phyloP scores from a whole-genome alignment of 1,140 invertebrate species.

The Ruditapes philippinarum region DNA sequence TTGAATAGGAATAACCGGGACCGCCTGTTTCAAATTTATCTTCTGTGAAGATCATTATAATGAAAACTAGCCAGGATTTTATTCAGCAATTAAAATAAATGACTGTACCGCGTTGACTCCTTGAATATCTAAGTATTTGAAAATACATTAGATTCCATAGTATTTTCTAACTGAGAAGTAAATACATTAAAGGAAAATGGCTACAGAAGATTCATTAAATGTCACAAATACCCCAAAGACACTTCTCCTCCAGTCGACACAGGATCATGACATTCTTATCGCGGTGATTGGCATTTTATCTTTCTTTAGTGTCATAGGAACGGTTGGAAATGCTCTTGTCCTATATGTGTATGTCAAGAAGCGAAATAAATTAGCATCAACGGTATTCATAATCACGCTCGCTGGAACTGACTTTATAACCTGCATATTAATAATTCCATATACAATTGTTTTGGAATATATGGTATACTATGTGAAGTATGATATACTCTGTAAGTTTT shows the following conservation, averaged over 20 bases:
- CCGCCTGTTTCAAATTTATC: no score
- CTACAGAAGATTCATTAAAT: background rate
- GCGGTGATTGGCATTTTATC: slow-evolving; percentile 79
- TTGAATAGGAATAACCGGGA: no score
- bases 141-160: no score
- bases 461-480: slow-evolving; percentile 75
- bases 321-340: slow-evolving; percentile 82
- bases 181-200: no score
- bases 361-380: slow-evolving; percentile 83
- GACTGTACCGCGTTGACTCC: no score
- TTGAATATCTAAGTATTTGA: no score
- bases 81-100: no score
- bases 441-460: slow-evolving; percentile 81
- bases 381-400: slow-evolving; percentile 84
- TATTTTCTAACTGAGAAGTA: no score
- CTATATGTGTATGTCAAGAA: slow-evolving; percentile 84
- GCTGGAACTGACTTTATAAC: slow-evolving; percentile 83
- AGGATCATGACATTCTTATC: slow-evolving; percentile 24
- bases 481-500: slow-evolving; percentile 84
- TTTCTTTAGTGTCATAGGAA: slow-evolving; percentile 80
- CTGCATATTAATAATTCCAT: slow-evolving; percentile 82
- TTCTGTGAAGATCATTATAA: no score
- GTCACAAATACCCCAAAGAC: slow-evolving; percentile 21
- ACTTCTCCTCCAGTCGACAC: background rate
- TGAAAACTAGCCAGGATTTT: no score